Base-by-base conservation (phyloP, 2,888 invertebrate genomes). In the Andrena marginata region DNA sequence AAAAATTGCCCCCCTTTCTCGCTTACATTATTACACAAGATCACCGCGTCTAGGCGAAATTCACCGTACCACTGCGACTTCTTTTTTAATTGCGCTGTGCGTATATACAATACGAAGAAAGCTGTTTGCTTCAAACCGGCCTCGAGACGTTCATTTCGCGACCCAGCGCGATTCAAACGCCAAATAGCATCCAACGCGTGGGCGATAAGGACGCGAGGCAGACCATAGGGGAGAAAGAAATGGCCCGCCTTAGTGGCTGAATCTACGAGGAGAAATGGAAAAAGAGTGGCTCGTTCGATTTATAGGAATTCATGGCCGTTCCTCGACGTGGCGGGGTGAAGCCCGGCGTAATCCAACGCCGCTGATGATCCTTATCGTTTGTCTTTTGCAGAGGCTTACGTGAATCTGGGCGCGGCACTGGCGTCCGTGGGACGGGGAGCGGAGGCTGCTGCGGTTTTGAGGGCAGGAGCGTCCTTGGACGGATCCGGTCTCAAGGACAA, bases 381-480 rank as follows among this genome's bases (percentile, higher is more conserved):
- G 69, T 85, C 78, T 80, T 42, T 89, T 96, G 68, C 95, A 98
- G 98, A 98, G 96, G 99, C 99, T 71, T 98, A 99, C 94, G 96
- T 99, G 88, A 99, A 99, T 94, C 95, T 99, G 91, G 99, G 98
- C 6, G 97, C 98, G 77, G 97, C 98, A n/a, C 95, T 98, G 89
- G 97, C 97, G 93, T 96, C 97, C 65, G 96, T 97, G 79, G 98
- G 98, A 33, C 95, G 97, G 78, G 96, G 97, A 86, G 96, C 97
- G 63, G 98, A 98, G 93, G 99, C 99, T 4, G 97, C 97, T 68
- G 96, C 97, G 89, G 96, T 98, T 70, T 96, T 98, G 84, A 95
- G 97, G 63, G 96, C 97, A 73, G 98, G 98, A 87, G 96, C 98
- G 3, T 96, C 97, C 70, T 96, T 98, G 64, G 98, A 98, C 92